phyloP scores from a whole-genome alignment of 1,140 invertebrate genomes.

The Acromyrmex echinatior region DNA sequence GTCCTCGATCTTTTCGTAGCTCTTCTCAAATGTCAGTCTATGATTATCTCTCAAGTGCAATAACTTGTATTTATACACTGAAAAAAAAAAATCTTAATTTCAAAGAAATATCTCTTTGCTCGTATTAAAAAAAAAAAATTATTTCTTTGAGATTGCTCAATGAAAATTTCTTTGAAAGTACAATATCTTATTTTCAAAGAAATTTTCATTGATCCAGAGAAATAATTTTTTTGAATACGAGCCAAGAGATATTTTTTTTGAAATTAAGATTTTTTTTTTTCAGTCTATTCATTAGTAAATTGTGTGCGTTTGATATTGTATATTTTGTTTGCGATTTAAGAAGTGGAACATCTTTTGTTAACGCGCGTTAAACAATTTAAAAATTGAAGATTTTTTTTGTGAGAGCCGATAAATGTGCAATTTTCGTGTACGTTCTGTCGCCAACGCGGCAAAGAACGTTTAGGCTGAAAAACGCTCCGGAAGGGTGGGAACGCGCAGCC shows the following conservation, averaged over 20 bases:
- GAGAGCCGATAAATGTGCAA: background rate
- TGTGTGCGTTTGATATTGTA: too few species aligned
- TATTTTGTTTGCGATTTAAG: background rate
- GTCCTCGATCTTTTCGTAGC: background rate
- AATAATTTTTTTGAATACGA: too few species aligned
- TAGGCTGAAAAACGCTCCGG: slow-evolving; percentile 7
- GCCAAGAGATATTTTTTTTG: too few species aligned
- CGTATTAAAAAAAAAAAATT: too few species aligned
- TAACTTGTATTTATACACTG: background rate
- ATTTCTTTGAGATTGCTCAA: too few species aligned
- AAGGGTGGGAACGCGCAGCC: slow-evolving; percentile 31
- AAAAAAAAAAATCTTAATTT: too few species aligned
- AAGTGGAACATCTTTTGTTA: background rate
- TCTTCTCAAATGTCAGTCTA: background rate
- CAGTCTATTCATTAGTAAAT: background rate
- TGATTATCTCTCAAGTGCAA: background rate
- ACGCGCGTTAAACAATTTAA: background rate
- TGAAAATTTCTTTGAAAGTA: too few species aligned
- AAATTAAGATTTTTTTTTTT: too few species aligned
- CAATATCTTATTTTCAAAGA: too few species aligned
- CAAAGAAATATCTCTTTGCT: too few species aligned
- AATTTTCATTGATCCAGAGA: too few species aligned
- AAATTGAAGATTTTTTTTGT: background rate
- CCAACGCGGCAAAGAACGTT: background rate
- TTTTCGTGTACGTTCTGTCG: slow-evolving; percentile 1